Percentiles rank a stretch among this genome's conserved stretches.
phyloP scores from a whole-genome alignment of 2,888 invertebrate genomes.

The Bibio marci region DNA sequence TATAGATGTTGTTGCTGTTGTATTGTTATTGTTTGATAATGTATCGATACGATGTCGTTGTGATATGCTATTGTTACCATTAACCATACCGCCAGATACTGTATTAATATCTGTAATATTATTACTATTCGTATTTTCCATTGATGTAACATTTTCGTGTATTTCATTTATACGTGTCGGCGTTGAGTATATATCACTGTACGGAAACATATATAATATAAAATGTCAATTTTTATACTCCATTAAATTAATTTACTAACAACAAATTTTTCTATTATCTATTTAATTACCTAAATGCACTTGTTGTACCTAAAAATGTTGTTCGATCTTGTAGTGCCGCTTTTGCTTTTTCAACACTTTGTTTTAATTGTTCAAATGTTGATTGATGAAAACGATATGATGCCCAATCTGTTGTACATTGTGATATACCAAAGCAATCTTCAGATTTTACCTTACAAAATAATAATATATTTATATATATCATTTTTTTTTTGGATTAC shows the following conservation, averaged over 20 bases:
- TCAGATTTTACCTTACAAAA: constrained; percentile 30
- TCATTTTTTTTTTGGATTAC: no score
- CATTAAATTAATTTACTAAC: neutral
- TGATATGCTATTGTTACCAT: neutral
- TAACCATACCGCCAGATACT: neutral
- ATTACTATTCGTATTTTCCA: neutral
- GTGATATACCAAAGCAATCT: constrained; percentile 29
- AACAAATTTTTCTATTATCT: no score
- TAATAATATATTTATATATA: neutral
- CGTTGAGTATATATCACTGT: constrained; percentile 28
- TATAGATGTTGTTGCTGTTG: constrained; percentile 11
- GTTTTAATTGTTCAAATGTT: constrained; percentile 77
- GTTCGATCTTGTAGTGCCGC: constrained; percentile 64
- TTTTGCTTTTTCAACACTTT: constrained; percentile 80
- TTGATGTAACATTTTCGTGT: constrained; percentile 15
- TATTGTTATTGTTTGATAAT: constrained; percentile 19
- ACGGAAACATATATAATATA: neutral
- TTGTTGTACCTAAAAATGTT: constrained; percentile 49
- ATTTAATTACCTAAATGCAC: constrained; percentile 44
- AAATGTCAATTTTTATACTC: neutral
- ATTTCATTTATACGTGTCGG: constrained; percentile 27
- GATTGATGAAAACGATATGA: constrained; percentile 70
- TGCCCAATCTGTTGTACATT: constrained; percentile 53
- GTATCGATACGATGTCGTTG: constrained; percentile 27
- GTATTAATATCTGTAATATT: constrained; percentile 1